Evolutionary conservation across 2,797 vertebrate species (phyloP).

Genomic region (Mallotus villosus): DNA sequence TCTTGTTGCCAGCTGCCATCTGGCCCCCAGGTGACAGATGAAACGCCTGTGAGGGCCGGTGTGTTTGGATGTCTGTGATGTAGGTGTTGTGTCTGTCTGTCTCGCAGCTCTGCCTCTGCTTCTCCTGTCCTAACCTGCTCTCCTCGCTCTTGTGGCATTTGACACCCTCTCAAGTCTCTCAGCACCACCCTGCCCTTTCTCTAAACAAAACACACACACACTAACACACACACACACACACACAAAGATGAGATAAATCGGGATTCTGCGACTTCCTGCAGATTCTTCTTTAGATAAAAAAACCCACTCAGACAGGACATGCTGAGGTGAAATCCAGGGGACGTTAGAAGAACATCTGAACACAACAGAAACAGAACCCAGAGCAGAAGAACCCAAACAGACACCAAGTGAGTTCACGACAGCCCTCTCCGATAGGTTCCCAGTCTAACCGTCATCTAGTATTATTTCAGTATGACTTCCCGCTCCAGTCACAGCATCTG

Average conservation of each 20-base stretch:
- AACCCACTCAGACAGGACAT: constrained; percentile 58
- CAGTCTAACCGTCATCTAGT: too few relatives aligned
- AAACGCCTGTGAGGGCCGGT: background rate
- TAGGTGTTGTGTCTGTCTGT: constrained; percentile 47
- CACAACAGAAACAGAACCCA: background rate
- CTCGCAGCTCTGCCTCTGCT: constrained; percentile 40
- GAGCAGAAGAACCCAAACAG: background rate
- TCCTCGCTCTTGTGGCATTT: constrained; percentile 67
- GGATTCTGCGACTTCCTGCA: constrained; percentile 72
- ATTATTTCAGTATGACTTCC: too few relatives aligned
- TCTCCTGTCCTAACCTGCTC: constrained; percentile 59
- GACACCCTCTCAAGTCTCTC: constrained; percentile 62
- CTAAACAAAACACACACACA: constrained; percentile 31
- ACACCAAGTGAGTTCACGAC: background rate
- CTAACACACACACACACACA: constrained; percentile 26
- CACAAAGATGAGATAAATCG: constrained; percentile 64
- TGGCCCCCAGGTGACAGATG: background rate
- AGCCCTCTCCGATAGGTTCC: background rate
- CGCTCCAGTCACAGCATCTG: too few relatives aligned
- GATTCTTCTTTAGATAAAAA: constrained; percentile 65
- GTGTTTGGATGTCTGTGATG: constrained; percentile 59
- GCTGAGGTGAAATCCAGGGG: constrained; percentile 42
- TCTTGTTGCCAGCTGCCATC: background rate
- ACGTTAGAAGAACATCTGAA: constrained; percentile 27
- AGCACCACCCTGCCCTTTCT: constrained; percentile 31